These are phyloP conservation scores for Slavum lentiscoides DNA, from an alignment of 2,888 invertebrate genomes.

Conservation along the genomic window DNA sequence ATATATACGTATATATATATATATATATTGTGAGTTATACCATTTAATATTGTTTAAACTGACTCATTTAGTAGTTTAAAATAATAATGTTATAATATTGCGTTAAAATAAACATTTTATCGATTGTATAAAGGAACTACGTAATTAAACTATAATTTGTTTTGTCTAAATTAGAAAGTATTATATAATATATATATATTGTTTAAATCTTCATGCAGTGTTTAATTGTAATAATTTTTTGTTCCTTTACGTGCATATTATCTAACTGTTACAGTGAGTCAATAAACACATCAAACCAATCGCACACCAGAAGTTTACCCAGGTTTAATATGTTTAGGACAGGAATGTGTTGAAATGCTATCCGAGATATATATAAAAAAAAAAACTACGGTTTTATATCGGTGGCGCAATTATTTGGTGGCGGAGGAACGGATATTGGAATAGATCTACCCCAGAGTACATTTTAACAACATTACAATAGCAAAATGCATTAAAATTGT, in stretches of 20 bases:
- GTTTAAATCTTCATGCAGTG: slow-evolving; percentile 5
- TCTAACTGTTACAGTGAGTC: no score
- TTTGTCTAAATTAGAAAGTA: slow-evolving; percentile 17
- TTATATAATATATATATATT: slow-evolving; percentile 21
- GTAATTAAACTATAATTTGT: slow-evolving; percentile 1
- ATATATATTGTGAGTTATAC: slow-evolving; percentile 24
- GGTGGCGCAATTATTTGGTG: no score
- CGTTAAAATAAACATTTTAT: slow-evolving; percentile 39
- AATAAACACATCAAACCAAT: no score
- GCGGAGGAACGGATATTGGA: no score
- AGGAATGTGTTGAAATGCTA: no score
- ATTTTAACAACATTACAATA: no score
- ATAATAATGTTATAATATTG: not conserved
- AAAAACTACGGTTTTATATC: no score
- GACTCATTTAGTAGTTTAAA: slow-evolving; percentile 31
- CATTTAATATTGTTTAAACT: slow-evolving; percentile 23
- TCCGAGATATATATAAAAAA: no score
- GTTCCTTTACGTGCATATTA: not conserved
- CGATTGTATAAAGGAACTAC: slow-evolving; percentile 42
- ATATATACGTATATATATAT: not conserved
- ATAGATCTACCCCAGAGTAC: no score
- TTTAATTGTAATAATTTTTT: not conserved
- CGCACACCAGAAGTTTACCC: no score
- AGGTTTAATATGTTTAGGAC: not conserved
- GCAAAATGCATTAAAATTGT: no score